A percentile compares a stretch with the other conserved stretches of the same genome.
Evolutionary conservation across 2,888 invertebrate genomes (phyloP).

Genomic region (Philereme vetulata): DNA sequence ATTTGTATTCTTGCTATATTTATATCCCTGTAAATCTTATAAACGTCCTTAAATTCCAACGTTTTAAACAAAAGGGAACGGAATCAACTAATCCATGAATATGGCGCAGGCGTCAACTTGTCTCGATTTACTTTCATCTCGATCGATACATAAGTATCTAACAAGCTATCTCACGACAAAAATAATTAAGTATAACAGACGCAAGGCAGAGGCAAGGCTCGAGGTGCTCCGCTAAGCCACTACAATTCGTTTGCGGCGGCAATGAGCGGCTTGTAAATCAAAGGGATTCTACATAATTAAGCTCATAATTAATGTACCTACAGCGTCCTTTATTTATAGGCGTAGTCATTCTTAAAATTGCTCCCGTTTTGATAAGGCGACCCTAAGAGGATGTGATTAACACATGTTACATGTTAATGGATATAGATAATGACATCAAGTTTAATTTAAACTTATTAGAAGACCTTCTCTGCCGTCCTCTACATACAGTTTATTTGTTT

Average conservation of each 20-base stretch:
- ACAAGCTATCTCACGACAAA: slow-evolving; percentile 68
- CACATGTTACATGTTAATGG: slow-evolving; percentile 75
- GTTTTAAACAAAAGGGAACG: slow-evolving; percentile 40
- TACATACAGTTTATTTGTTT: slow-evolving; percentile 29
- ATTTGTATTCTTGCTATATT: no score
- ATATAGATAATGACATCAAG: slow-evolving; percentile 59
- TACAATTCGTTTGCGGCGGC: slow-evolving; percentile 81
- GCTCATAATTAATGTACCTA: slow-evolving; percentile 79
- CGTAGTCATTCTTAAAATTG: slow-evolving; percentile 79
- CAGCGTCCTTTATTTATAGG: slow-evolving; percentile 80
- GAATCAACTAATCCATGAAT: slow-evolving; percentile 54
- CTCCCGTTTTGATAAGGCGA: slow-evolving; percentile 74
- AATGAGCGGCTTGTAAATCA: slow-evolving; percentile 82
- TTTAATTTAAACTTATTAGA: slow-evolving; percentile 46
- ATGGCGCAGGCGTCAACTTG: slow-evolving; percentile 69
- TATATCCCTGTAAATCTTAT: no score
- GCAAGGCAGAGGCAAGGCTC: slow-evolving; percentile 65
- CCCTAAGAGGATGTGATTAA: slow-evolving; percentile 70
- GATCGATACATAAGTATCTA: slow-evolving; percentile 53
- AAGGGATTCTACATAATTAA: slow-evolving; percentile 83
- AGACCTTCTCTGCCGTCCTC: slow-evolving; percentile 24
- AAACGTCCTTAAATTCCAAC: no score
- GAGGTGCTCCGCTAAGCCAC: slow-evolving; percentile 78
- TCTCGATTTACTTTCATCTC: slow-evolving; percentile 79
- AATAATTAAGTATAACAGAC: slow-evolving; percentile 72